Conservation (phyloP, 2,113 vertebrate genomes). For the Oriolus oriolus region DNA sequence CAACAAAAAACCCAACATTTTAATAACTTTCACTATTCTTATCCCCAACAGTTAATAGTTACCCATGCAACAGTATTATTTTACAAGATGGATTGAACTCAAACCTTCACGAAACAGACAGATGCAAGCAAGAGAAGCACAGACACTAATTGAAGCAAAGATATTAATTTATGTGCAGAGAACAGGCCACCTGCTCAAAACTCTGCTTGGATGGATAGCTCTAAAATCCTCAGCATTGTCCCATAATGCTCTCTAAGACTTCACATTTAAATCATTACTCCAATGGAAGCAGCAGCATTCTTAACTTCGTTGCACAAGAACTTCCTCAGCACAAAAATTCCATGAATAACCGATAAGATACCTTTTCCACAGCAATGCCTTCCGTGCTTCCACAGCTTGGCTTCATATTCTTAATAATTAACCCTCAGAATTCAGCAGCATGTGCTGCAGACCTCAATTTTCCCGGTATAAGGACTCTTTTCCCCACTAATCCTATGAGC, state of each 20-base stretch:
- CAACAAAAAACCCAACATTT: background rate
- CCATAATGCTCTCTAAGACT: background rate
- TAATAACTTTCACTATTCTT: background rate
- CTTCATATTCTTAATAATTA: background rate
- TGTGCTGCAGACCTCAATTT: background rate
- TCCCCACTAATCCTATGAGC: background rate
- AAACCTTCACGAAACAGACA: background rate
- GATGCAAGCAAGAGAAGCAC: background rate
- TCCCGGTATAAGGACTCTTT: background rate
- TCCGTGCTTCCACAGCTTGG: background rate
- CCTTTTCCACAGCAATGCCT: background rate
- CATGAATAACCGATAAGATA: background rate
- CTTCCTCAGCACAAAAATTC: background rate
- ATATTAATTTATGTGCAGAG: background rate
- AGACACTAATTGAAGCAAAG: background rate
- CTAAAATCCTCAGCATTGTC: background rate
- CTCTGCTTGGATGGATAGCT: background rate
- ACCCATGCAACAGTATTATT: background rate
- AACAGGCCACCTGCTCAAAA: background rate
- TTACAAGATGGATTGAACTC: background rate
- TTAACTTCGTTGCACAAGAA: background rate
- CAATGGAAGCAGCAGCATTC: background rate
- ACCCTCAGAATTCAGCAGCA: background rate
- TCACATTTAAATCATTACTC: background rate
- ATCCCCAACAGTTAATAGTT: background rate